phyloP scores from a whole-genome alignment of 2,113 vertebrate genomes.

The Nesogale talazaci region DNA sequence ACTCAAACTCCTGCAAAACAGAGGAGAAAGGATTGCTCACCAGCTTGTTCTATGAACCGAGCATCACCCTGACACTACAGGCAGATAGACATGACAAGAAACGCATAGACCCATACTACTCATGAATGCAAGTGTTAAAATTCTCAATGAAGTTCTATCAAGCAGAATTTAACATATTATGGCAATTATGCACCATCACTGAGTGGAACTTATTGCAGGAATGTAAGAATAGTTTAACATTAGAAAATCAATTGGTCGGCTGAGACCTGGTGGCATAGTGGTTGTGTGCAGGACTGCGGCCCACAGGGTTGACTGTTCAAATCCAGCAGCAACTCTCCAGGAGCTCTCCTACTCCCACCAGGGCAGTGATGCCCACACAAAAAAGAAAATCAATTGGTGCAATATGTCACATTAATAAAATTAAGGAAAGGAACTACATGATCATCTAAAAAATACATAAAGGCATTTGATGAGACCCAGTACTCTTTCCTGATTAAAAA shows the following conservation, averaged over 20 bases:
- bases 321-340: too few relatives aligned
- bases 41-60: background rate
- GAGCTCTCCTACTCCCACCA: too few relatives aligned
- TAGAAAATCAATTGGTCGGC: background rate
- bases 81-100: background rate
- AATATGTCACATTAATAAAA: background rate
- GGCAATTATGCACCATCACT: background rate
- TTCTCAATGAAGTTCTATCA: background rate
- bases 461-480: background rate
- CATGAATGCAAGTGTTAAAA: background rate
- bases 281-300: too few relatives aligned
- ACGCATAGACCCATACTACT: background rate
- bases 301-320: too few relatives aligned
- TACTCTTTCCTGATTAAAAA: background rate
- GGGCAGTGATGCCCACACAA: too few relatives aligned
- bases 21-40: background rate
- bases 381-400: background rate
- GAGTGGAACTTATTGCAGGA: background rate
- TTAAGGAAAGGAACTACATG: background rate
- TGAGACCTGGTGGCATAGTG: too few relatives aligned
- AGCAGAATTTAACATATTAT: background rate
- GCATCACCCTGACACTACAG: background rate
- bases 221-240: background rate
- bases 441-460: background rate
- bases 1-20: background rate